Conservation (phyloP, 2,888 invertebrate genomes). For the Oeneis ivallda region DNA sequence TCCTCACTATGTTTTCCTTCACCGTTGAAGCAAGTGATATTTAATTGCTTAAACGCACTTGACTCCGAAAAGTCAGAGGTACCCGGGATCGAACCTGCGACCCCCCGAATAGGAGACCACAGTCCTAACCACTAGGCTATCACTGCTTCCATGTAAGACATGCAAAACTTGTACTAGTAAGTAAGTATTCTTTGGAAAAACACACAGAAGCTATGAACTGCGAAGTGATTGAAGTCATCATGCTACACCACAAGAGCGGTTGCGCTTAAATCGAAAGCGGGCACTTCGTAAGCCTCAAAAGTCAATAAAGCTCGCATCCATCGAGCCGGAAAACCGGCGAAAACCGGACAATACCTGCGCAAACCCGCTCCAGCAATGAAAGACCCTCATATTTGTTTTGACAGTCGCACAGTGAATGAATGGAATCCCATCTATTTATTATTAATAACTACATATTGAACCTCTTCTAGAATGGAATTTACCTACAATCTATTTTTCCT, state of each 20-base stretch:
- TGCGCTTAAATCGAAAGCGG: conserved; percentile 62
- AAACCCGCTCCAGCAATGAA: conserved; percentile 21
- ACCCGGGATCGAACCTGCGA: too few relatives aligned
- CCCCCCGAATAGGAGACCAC: too few relatives aligned
- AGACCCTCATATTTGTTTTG: conserved; percentile 19
- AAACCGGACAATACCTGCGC: conserved; percentile 59
- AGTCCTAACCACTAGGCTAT: too few relatives aligned
- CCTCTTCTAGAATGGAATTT: too few relatives aligned
- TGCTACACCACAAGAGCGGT: conserved; percentile 39
- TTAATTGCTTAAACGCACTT: too few relatives aligned
- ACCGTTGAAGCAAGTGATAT: too few relatives aligned
- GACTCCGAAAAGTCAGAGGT: too few relatives aligned
- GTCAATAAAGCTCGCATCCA: conserved; percentile 68
- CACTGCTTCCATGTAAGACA: too few relatives aligned
- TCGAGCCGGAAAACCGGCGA: conserved; percentile 54
- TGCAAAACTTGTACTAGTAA: too few relatives aligned
- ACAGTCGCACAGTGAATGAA: conserved; percentile 8
- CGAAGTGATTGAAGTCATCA: conserved; percentile 23
- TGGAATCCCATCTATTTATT: conserved; percentile 8
- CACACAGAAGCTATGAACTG: conserved; percentile 4
- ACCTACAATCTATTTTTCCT: too few relatives aligned
- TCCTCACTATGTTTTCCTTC: too few relatives aligned
- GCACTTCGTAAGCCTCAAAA: conserved; percentile 68
- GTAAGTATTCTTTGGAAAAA: too few relatives aligned
- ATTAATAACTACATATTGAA: neutral